Percentiles rank a stretch among this genome's conserved stretches.
These are phyloP conservation scores for Drosophila sproati DNA, from an alignment of 1,140 invertebrate genomes.

Conservation along the genomic window DNA sequence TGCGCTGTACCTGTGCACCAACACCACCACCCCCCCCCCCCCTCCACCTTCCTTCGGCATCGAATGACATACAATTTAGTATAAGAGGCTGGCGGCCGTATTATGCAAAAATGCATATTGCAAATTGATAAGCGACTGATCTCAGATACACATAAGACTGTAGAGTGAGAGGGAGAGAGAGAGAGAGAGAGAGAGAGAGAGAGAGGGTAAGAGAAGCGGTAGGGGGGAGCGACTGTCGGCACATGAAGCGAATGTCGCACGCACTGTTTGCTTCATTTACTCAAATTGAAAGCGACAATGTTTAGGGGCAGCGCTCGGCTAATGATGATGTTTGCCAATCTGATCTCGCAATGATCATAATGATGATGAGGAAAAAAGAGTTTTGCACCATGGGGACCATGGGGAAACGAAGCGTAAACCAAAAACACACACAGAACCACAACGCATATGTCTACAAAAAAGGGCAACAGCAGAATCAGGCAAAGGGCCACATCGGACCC, in stretches of 20 bases:
- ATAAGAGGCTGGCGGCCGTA: slow-evolving; percentile 38
- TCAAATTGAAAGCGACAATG: slow-evolving; percentile 77
- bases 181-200: not conserved
- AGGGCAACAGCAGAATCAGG: slow-evolving; percentile 62
- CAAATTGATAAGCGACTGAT: slow-evolving; percentile 71
- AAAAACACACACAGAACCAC: slow-evolving; percentile 39
- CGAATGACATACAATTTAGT: slow-evolving; percentile 34
- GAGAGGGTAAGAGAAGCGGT: not conserved
- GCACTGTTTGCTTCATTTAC: slow-evolving; percentile 80
- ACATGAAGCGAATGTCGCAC: slow-evolving; percentile 82
- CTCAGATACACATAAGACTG: slow-evolving; percentile 29
- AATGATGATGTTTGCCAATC: slow-evolving; percentile 58
- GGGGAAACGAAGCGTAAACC: slow-evolving; percentile 45
- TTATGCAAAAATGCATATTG: slow-evolving; percentile 82
- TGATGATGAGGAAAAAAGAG: slow-evolving; percentile 24
- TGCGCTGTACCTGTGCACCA: not conserved
- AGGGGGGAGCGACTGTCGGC: slow-evolving; percentile 55
- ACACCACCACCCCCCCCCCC: not conserved
- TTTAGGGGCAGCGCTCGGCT: slow-evolving; percentile 50
- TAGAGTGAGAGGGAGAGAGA: not conserved
- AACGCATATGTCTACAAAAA: slow-evolving; percentile 58
- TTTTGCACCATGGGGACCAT: slow-evolving; percentile 42
- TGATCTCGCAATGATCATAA: slow-evolving; percentile 26
- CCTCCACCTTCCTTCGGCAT: not conserved
- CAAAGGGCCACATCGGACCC: slow-evolving; percentile 21